A percentile compares a stretch with the other conserved stretches of the same genome.
phyloP scores from a whole-genome alignment of 2,888 invertebrate species.

The Poecilus cupreus region DNA sequence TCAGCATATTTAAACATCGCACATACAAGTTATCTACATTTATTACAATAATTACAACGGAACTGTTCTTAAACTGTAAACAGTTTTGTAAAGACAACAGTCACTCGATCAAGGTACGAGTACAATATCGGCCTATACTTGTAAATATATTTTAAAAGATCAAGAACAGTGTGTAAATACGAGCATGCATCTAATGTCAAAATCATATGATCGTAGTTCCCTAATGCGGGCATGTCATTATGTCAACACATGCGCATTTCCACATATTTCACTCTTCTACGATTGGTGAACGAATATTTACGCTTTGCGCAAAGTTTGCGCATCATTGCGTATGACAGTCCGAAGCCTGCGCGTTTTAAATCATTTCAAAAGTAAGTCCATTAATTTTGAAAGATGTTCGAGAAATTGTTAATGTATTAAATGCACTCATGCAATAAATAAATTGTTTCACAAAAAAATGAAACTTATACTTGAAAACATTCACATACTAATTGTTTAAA shows the following conservation, averaged over 20 bases:
- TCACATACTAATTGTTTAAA: no score
- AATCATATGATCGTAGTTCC: constrained; percentile 17
- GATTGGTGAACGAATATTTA: constrained; percentile 16
- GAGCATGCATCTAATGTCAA: constrained; percentile 1
- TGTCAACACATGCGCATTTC: constrained; percentile 38
- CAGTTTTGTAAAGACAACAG: not conserved
- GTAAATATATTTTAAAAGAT: not conserved
- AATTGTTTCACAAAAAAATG: no score
- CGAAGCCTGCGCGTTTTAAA: constrained; percentile 16
- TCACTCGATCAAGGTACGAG: not conserved
- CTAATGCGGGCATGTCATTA: constrained; percentile 18
- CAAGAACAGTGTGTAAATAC: not conserved
- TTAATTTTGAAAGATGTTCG: not conserved
- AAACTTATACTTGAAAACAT: no score
- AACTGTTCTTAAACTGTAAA: not conserved
- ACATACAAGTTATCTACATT: not conserved
- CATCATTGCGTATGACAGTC: not conserved
- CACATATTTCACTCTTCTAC: not conserved
- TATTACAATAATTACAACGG: not conserved
- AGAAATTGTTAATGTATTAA: no score
- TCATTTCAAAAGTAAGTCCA: not conserved
- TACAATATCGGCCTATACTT: not conserved
- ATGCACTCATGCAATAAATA: no score
- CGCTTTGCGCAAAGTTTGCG: constrained; percentile 8
- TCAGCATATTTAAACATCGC: not conserved